phyloP scores from a whole-genome alignment of 2,888 invertebrate species.

The Tyria jacobaeae region DNA sequence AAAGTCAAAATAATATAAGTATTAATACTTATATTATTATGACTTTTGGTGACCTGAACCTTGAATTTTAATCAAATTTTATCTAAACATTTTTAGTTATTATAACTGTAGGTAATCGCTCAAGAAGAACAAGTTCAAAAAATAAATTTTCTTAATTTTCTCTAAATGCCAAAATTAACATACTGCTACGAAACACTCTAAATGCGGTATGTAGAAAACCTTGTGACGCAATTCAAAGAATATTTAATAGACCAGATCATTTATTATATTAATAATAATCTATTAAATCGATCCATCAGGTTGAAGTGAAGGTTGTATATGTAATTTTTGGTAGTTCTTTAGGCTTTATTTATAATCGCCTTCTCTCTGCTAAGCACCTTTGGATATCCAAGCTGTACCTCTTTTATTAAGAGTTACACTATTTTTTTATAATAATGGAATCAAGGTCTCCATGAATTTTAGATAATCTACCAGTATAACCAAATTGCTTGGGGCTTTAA shows the following conservation, averaged over 20 bases:
- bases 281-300: background rate
- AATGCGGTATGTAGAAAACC: background rate
- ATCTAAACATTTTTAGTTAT: background rate
- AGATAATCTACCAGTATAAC: too few species aligned
- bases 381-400: too few species aligned
- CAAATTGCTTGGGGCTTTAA: too few species aligned
- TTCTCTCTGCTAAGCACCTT: too few species aligned
- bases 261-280: background rate
- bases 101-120: background rate
- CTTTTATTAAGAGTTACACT: too few species aligned
- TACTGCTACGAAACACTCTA: background rate
- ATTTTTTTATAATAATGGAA: too few species aligned
- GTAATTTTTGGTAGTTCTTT: background rate
- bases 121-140: background rate
- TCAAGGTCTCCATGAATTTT: too few species aligned
- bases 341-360: background rate
- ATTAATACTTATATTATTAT: too few species aligned
- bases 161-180: background rate
- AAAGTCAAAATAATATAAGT: too few species aligned
- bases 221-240: background rate
- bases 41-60: too few species aligned
- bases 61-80: too few species aligned
- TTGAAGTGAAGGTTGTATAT: background rate
- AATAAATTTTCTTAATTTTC: conserved; percentile 2
- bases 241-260: conserved; percentile 1